Percentiles rank a stretch among this genome's conserved stretches.
phyloP scores from a whole-genome alignment of 2,113 vertebrate species.

The Donacobius atricapilla region DNA sequence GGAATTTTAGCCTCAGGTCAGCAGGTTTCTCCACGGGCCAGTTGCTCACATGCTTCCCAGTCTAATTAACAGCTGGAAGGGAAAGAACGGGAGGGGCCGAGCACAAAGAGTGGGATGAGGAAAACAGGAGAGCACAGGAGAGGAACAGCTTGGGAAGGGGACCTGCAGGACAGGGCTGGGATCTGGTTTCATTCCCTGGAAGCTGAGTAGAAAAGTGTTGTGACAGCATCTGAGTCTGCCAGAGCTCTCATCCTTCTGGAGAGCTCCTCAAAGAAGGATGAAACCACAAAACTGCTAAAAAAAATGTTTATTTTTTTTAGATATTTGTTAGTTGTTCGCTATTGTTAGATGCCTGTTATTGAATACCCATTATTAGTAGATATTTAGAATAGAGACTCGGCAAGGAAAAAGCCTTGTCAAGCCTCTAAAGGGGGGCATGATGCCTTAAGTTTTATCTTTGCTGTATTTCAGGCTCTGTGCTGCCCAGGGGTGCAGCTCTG shows the following conservation, averaged over 20 bases:
- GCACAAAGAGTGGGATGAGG: neutral
- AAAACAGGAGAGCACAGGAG: neutral
- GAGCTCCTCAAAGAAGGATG: neutral
- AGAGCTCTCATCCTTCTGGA: neutral
- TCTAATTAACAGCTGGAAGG: neutral
- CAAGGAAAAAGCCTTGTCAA: neutral
- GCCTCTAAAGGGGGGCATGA: neutral
- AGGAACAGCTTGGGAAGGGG: neutral
- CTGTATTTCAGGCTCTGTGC: neutral
- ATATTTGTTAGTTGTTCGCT: neutral
- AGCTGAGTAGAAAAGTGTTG: neutral
- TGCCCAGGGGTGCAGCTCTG: neutral
- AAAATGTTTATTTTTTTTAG: neutral
- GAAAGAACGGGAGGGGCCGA: neutral
- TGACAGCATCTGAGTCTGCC: neutral
- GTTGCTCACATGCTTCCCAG: neutral
- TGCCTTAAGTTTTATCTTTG: neutral
- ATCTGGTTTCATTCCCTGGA: neutral
- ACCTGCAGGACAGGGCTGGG: neutral
- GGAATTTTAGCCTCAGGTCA: constrained; percentile 3
- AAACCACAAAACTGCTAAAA: neutral
- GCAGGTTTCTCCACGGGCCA: neutral
- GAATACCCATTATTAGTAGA: neutral
- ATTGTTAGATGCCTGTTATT: neutral
- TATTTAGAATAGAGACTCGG: neutral